phyloP scores from a whole-genome alignment of 1,140 invertebrate species.

The Cydia splendana region DNA sequence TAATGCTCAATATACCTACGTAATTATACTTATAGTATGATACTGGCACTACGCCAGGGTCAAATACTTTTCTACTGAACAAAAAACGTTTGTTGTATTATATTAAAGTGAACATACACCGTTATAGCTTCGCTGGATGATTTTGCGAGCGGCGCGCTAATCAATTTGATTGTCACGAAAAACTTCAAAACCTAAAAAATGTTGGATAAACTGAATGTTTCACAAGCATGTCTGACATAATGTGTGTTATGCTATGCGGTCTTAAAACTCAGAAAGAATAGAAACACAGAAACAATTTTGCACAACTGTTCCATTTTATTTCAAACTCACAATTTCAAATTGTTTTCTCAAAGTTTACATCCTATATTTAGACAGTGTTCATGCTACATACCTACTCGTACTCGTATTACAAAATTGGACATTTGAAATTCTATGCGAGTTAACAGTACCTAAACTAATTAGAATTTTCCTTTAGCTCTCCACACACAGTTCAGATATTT shows the following conservation, averaged over 20 bases:
- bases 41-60: conserved; percentile 2
- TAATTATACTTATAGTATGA: not conserved
- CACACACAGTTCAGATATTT: no score
- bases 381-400: no score
- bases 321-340: no score
- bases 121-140: not conserved
- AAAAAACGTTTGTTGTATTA: not conserved
- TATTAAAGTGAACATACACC: not conserved
- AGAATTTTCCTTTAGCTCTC: no score
- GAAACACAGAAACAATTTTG: not conserved
- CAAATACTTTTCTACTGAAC: not conserved
- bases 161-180: conserved; percentile 28
- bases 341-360: no score
- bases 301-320: conserved; percentile 1
- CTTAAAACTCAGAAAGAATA: not conserved
- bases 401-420: no score
- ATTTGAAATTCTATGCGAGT: no score
- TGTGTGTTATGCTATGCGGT: not conserved
- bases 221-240: not conserved
- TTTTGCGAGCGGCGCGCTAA: not conserved
- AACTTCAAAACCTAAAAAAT: conserved; percentile 4
- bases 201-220: not conserved
- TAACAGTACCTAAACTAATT: no score
- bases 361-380: no score
- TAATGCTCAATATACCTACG: not conserved